Evolutionary conservation across 2,888 invertebrate genomes (phyloP).

Genomic region (Seira ritae): DNA sequence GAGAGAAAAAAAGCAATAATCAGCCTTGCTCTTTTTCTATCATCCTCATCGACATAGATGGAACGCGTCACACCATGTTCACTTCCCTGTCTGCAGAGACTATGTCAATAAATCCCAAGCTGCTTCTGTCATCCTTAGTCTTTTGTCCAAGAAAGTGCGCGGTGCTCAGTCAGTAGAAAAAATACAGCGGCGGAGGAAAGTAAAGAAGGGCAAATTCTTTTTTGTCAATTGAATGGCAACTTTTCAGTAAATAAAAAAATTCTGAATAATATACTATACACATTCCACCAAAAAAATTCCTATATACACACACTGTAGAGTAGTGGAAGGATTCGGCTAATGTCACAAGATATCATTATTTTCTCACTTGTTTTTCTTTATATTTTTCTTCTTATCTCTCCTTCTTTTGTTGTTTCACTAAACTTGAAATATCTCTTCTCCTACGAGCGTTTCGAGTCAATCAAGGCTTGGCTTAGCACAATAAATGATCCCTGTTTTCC

Average conservation of each 20-base stretch:
- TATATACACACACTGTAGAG: no score
- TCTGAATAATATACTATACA: no score
- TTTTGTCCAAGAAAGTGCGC: slow-evolving; percentile 45
- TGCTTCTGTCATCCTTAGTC: slow-evolving; percentile 58
- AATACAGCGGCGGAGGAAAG: neutral
- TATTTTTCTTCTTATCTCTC: no score
- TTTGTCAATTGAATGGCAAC: slow-evolving; percentile 39
- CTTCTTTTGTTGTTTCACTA: neutral
- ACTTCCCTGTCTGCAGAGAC: slow-evolving; percentile 35
- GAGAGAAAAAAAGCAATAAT: slow-evolving; percentile 50
- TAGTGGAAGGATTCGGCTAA: no score
- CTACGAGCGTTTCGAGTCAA: neutral
- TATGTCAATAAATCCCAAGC: slow-evolving; percentile 64
- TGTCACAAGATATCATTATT: slow-evolving; percentile 11
- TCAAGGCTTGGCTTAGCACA: neutral
- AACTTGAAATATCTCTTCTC: neutral
- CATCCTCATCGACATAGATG: slow-evolving; percentile 48
- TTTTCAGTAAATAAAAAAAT: no score
- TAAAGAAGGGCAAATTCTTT: slow-evolving; percentile 26
- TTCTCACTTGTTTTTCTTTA: slow-evolving; percentile 22
- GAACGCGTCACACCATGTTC: slow-evolving; percentile 31
- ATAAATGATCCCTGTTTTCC: slow-evolving; percentile 1
- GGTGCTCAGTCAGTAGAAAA: neutral
- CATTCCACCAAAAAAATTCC: no score
- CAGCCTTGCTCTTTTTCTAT: slow-evolving; percentile 40